Percentiles rank a stretch among this genome's conserved stretches.
These are phyloP conservation scores for Amiota mariae DNA, from an alignment of 2,888 invertebrate genomes.

Conservation along the genomic window DNA sequence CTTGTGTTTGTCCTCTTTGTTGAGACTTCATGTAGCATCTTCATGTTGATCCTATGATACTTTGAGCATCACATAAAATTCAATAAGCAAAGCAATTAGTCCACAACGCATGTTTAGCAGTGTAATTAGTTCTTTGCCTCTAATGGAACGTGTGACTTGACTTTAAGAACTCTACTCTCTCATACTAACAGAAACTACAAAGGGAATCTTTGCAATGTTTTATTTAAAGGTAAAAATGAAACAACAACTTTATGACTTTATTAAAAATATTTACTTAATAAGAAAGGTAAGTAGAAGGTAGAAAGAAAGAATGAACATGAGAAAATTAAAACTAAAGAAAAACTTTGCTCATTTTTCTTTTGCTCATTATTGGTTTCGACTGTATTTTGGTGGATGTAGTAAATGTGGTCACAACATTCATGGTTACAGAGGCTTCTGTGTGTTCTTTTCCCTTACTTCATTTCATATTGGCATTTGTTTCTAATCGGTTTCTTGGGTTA, in stretches of 20 bases:
- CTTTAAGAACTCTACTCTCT: background rate
- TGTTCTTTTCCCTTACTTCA: background rate
- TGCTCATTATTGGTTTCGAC: background rate
- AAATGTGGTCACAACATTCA: background rate
- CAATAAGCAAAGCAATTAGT: constrained; percentile 28
- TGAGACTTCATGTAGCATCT: background rate
- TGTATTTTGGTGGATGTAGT: background rate
- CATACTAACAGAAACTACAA: too few relatives aligned
- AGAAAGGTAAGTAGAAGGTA: too few relatives aligned
- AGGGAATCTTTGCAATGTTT: too few relatives aligned
- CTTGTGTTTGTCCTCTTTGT: background rate
- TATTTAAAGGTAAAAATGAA: too few relatives aligned
- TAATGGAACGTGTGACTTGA: background rate
- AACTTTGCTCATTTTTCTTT: background rate
- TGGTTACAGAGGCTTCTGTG: background rate
- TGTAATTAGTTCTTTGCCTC: background rate
- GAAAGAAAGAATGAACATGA: too few relatives aligned
- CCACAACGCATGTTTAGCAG: constrained; percentile 8
- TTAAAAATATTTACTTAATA: too few relatives aligned
- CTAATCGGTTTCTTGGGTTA: background rate
- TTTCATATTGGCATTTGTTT: background rate
- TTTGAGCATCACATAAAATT: background rate
- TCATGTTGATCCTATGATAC: background rate
- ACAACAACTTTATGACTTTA: too few relatives aligned
- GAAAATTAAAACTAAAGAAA: background rate